Evolutionary conservation across 2,113 vertebrate species (phyloP), one percentile per base, ranked within the genome.

Genomic region (Amblyornis subalaris): DNA sequence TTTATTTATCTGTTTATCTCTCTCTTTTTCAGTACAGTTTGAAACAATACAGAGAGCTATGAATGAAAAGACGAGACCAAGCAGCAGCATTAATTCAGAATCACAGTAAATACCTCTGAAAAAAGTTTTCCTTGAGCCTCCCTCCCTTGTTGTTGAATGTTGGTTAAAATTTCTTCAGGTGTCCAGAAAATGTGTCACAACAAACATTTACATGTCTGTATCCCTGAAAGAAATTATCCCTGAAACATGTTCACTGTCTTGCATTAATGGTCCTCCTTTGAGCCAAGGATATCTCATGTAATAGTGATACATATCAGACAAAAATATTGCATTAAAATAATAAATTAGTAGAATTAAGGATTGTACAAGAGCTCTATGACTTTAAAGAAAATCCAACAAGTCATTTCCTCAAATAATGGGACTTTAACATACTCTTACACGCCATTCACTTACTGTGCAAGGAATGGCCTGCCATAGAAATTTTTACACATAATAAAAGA

Each of bases 401-500:
- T 8, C 25, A 76, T 58, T 53, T 82, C 12, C 4, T 38, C 62
- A 76, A 61, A 65, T 33, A 73, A 45, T 0, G 0, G 28, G 42
- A 58, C 14, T 61, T 88, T 40, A 48, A 26, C 70, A 57, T 33
- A 38, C 12, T 45, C 21, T 53, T 76, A 54, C 25, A 54, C 50
- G 78, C 14, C 5, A 54, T 71, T 81, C 38, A 54, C 12, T 91
- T 40, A 64, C 12, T 36, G 11, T 24, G 58, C 40, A 70, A 82
- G 25, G 24, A 74, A 67, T 51, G 48, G 67, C 40, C n/a, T 83
- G 44, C 28, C 7, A 4, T 10, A 45, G 45, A 69, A 51, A 24
- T 61, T 69, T 88, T 90, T 65, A 61, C 79, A 71, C 33, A 15
- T 81, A 88, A 82, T 78, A 77, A 84, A 88, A 55, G 20, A 54